Conservation (phyloP, 64 coral and sea anemone species). For the Astreopora myriophthalma region DNA sequence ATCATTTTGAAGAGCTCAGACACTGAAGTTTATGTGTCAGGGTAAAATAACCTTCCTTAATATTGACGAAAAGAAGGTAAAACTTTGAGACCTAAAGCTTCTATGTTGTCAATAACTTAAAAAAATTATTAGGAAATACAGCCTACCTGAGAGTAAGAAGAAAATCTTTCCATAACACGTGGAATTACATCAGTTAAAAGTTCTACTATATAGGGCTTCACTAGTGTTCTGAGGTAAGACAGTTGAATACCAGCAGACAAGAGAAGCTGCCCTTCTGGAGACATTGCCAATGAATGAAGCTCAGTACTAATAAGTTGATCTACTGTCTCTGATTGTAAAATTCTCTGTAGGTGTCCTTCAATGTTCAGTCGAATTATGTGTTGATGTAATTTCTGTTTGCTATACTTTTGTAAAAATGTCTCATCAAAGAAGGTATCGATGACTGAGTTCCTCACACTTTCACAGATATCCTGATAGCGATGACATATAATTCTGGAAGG, state of each 20-base stretch:
- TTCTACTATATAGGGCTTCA: constrained; percentile 78
- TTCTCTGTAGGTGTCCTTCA: constrained; percentile 73
- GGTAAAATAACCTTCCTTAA: too few relatives aligned
- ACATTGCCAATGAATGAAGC: constrained; percentile 59
- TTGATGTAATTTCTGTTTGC: constrained; percentile 72
- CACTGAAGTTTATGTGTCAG: too few relatives aligned
- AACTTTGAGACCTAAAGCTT: too few relatives aligned
- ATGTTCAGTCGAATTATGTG: constrained; percentile 77
- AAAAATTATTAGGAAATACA: neutral
- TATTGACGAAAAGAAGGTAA: too few relatives aligned
- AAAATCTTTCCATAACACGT: constrained; percentile 59
- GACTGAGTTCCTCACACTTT: constrained; percentile 63
- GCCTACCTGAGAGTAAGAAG: constrained; percentile 63
- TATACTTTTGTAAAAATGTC: constrained; percentile 81
- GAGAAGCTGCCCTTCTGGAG: constrained; percentile 81
- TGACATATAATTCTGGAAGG: constrained; percentile 53
- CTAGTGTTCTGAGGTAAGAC: constrained; percentile 47
- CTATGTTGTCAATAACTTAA: too few relatives aligned
- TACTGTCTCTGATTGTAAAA: constrained; percentile 80
- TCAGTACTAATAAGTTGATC: constrained; percentile 80
- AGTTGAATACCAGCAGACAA: constrained; percentile 50
- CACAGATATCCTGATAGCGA: constrained; percentile 67
- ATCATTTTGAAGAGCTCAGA: too few relatives aligned
- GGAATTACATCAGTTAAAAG: constrained; percentile 73
- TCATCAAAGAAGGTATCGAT: constrained; percentile 74